Percentiles rank a stretch among this genome's conserved stretches.
Evolutionary conservation across 1,140 invertebrate species (phyloP).

Genomic region (Drosophila virilis): DNA sequence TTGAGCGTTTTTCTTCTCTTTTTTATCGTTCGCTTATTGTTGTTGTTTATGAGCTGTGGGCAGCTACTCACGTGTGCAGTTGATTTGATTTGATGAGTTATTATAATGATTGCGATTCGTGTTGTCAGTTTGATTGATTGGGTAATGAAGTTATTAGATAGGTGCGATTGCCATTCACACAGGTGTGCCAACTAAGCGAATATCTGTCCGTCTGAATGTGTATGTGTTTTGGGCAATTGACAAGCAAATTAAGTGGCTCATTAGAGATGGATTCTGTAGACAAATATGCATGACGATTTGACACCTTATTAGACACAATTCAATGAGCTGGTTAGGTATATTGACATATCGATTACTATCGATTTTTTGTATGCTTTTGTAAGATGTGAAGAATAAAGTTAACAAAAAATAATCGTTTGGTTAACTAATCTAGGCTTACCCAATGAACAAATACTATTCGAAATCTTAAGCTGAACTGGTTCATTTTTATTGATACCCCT

Average conservation of each 20-base stretch:
- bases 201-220: constrained; percentile 12
- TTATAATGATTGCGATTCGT: constrained; percentile 60
- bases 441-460: too few relatives aligned
- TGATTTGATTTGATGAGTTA: constrained; percentile 57
- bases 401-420: too few relatives aligned
- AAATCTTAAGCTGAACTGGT: too few relatives aligned
- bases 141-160: constrained; percentile 75
- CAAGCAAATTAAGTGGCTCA: constrained; percentile 68
- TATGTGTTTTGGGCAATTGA: constrained; percentile 35
- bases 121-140: constrained; percentile 73
- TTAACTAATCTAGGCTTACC: too few relatives aligned
- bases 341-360: not conserved
- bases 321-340: not conserved
- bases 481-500: too few relatives aligned
- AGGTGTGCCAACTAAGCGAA: constrained; percentile 18
- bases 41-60: constrained; percentile 21
- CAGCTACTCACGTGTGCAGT: constrained; percentile 42
- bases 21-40: not conserved
- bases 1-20: not conserved
- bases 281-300: not conserved
- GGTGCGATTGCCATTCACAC: constrained; percentile 62
- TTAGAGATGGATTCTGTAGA: constrained; percentile 44
- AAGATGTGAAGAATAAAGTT: too few relatives aligned
- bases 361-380: not conserved
- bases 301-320: constrained; percentile 5